Conservation (phyloP, 2,797 vertebrate genomes). For the Sebastes aleutianus region DNA sequence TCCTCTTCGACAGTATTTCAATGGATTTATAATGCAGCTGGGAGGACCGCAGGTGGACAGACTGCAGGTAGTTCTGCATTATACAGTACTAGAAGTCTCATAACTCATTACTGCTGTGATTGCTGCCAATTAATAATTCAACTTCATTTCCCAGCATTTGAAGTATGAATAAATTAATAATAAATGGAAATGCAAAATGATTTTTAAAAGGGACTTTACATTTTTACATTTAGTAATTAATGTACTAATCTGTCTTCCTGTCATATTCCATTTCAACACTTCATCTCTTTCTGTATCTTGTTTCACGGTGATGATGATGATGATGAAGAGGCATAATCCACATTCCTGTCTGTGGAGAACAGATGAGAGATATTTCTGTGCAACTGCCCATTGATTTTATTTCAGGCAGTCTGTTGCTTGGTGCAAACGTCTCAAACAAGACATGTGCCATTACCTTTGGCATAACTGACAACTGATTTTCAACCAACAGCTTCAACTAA, state of each 20-base stretch:
- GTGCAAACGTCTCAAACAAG: neutral
- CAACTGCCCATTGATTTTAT: neutral
- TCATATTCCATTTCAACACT: conserved; percentile 4
- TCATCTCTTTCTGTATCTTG: neutral
- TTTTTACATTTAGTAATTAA: neutral
- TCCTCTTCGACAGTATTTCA: neutral
- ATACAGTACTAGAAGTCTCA: neutral
- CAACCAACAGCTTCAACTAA: neutral
- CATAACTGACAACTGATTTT: neutral
- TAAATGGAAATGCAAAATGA: neutral
- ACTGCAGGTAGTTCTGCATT: neutral
- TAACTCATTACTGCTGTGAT: neutral
- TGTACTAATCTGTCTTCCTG: conserved; percentile 14
- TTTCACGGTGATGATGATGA: neutral
- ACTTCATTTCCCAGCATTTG: conserved; percentile 3
- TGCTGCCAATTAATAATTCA: conserved; percentile 20
- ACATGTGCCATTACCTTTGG: neutral
- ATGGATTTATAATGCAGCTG: neutral
- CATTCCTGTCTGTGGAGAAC: conserved; percentile 8
- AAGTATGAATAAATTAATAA: conserved; percentile 19
- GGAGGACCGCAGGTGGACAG: neutral
- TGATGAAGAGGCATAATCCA: neutral
- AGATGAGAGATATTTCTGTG: conserved; percentile 29
- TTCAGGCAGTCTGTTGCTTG: conserved; percentile 5
- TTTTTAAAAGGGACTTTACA: neutral